These are phyloP conservation scores for Arctocebus calabarensis DNA, from an alignment of 2,797 vertebrate species.

Conservation along the genomic window DNA sequence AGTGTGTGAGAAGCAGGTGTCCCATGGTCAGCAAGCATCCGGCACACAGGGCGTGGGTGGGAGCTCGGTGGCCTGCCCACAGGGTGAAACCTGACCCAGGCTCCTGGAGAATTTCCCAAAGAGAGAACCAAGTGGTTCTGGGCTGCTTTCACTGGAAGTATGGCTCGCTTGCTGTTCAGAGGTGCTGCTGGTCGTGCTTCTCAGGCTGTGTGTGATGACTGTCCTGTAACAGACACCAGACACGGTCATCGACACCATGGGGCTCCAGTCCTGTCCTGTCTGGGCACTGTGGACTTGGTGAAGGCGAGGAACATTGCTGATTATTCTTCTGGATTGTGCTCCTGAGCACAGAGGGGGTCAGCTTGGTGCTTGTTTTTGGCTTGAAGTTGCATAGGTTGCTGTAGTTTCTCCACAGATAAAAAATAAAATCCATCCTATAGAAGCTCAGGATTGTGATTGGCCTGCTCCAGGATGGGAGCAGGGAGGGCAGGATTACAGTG, in stretches of 20 bases:
- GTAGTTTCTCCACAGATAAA: background rate
- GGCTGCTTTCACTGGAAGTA: background rate
- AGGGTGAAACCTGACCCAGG: background rate
- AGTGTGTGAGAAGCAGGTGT: background rate
- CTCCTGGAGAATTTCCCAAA: slow-evolving; percentile 9
- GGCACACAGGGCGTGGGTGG: background rate
- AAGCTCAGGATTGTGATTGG: background rate
- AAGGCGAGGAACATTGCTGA: background rate
- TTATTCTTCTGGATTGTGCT: background rate
- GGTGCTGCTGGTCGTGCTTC: background rate
- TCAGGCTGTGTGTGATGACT: background rate
- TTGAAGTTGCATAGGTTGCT: background rate
- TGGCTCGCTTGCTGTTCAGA: background rate
- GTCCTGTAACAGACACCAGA: background rate
- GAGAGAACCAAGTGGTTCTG: background rate
- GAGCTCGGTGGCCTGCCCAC: background rate
- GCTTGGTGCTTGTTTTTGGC: background rate
- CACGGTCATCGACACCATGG: background rate
- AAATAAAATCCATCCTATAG: background rate
- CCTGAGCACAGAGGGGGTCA: background rate
- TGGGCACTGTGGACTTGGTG: background rate
- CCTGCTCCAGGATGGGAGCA: background rate
- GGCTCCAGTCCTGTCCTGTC: background rate
- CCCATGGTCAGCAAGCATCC: background rate
- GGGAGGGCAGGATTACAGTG: background rate